Conservation (phyloP, 2,797 vertebrate genomes). For the Notamacropus eugenii region DNA sequence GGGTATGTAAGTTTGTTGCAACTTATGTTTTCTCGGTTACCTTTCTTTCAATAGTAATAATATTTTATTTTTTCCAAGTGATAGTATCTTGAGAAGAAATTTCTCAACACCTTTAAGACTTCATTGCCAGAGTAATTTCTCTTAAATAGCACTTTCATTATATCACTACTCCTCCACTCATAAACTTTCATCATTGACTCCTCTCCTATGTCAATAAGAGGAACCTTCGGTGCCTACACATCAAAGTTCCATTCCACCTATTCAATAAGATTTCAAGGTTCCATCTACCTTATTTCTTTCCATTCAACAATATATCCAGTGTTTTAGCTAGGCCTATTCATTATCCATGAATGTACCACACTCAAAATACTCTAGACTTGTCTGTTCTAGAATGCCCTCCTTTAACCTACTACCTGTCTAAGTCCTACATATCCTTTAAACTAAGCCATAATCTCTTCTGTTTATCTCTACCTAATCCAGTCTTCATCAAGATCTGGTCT, state of each 20-base stretch:
- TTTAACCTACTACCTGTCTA: not conserved
- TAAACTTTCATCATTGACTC: conserved; percentile 27
- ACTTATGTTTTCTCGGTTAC: not conserved
- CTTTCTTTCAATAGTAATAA: not conserved
- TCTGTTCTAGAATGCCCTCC: not conserved
- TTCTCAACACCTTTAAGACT: not conserved
- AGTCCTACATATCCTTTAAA: not conserved
- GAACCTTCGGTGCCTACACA: conserved; percentile 21
- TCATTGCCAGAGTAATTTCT: conserved; percentile 29
- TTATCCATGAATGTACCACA: not conserved
- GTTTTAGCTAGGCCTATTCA: not conserved
- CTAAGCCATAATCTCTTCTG: not conserved
- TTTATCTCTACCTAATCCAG: not conserved
- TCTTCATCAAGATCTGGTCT: not conserved
- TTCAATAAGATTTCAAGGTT: not conserved
- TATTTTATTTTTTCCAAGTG: not conserved
- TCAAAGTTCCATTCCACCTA: conserved; percentile 29
- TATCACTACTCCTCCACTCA: conserved; percentile 9
- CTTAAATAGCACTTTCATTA: conserved; percentile 54
- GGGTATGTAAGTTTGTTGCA: not conserved
- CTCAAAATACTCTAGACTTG: not conserved
- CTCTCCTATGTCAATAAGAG: conserved; percentile 19
- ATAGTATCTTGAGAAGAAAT: not conserved
- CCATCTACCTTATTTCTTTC: conserved; percentile 21
- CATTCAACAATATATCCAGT: not conserved